Base-by-base conservation (phyloP, 2,888 invertebrate genomes). In the Hylaea fasciaria region DNA sequence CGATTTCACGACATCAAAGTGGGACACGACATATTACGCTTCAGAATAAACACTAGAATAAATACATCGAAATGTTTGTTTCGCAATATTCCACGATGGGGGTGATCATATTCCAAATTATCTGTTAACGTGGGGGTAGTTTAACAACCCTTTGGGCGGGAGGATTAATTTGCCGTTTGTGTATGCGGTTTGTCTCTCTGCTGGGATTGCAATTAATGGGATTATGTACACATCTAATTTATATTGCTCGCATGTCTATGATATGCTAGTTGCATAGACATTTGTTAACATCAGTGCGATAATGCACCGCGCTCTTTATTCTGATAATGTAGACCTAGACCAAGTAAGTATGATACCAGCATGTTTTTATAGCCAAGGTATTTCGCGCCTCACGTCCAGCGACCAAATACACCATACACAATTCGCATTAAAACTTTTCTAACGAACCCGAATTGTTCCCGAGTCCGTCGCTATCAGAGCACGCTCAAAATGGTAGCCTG, bases 1-100 rank as follows among this genome's bases (percentile, higher is more conserved):
- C 91, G 91, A 89, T 91, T 91, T 89, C 89, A 90, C 87, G 90
- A 92, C 92, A 91, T 92, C 92, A 92, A 92, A 92, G 92, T 90
- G 89, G 90, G 90, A 89, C 89, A 89, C 89, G 90, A 91, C 91
- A 91, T 91, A 91, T 91, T 91, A 91, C 90, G 91, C 87, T 89
- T 86, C 85, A 88, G 86, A 91, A 91, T 91, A 92, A 91, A 92
- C 91, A 92, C 87, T 85, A 86, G 85, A 87, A 90, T 89, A 89
- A 91, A 91, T 90, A 91, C 85, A 88, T 90, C 86, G 90, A 86
- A 87, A 91, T 91, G 90, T 90, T 90, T 90, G 88, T 88, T 85
- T 79, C 78, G 82, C 87, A 89, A 91, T 92, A 91, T 91, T 88
- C 89, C 80, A 77, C 80, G 67, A 82, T 83, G 80, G 91, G 32